Base-by-base conservation (phyloP, 2,888 invertebrate species). In the Epinotia bilunana region DNA sequence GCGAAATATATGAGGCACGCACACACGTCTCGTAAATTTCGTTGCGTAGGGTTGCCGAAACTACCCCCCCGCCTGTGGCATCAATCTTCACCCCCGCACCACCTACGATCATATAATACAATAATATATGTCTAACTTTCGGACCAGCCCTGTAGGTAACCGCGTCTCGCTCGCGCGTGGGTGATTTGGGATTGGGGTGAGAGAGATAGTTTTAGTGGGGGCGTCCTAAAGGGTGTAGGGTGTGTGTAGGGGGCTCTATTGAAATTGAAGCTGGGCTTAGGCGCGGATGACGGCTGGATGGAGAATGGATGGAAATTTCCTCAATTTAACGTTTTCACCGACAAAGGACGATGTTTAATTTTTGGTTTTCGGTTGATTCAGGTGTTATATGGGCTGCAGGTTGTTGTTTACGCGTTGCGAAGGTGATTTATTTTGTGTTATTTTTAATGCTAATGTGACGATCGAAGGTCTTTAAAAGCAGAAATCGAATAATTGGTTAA, bases 271-370 rank as follows among this genome's bases (percentile, higher is more conserved):
- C 93, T 91, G 91, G 93, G 91, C 90, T 93, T 93, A 93, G 93
- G 92, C 93, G 92, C 91, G 93, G 93, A 93, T 94, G 94, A 93
- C 93, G 94, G 92, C 91, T 90, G 93, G 91, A 88, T 91, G 90
- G 92, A 93, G 94, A 94, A 94, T 93, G 93, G 93, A 94, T 94
- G 94, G 92, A 93, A 93, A 93, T 93, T 94, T 94, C 93, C 94
- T 93, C 93, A 94, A 94, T 94, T 94, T 93, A 92, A 91, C 93
- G 92, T 93, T 93, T 92, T 93, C 92, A 88, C 91, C 92, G 92
- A 94, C 94, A 94, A 94, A 92, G 91, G 90, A 90, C 88, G 88
- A 88, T 93, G 93, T 93, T 93, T 93, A 93, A 93, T 94, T 93
- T 93, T 94, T 92, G 92, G 90, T 90, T 92, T 91, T 91, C 89